Percentiles rank a stretch among this genome's conserved stretches.
phyloP scores from a whole-genome alignment of 2,797 vertebrate species.

The Zalophus californianus region DNA sequence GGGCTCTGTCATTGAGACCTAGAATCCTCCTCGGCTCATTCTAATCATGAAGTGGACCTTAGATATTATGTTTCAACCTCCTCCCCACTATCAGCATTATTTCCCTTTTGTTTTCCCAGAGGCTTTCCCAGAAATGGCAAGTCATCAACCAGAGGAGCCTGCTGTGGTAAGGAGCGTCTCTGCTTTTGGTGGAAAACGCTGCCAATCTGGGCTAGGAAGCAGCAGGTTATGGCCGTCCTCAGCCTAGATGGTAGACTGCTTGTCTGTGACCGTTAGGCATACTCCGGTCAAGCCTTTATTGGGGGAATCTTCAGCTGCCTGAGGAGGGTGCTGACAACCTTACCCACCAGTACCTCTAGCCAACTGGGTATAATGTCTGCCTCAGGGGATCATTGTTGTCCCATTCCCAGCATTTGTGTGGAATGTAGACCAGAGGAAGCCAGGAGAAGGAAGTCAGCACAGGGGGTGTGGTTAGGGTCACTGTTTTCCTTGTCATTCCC shows the following conservation, averaged over 20 bases:
- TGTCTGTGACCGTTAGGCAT: neutral
- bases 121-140: slow-evolving; percentile 95
- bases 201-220: neutral
- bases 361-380: neutral
- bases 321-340: neutral
- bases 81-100: neutral
- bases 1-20: neutral
- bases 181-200: neutral
- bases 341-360: neutral
- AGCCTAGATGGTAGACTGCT: neutral
- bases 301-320: neutral
- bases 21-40: neutral
- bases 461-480: neutral
- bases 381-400: neutral
- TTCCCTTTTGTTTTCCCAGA: slow-evolving; percentile 88
- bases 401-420: neutral
- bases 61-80: neutral
- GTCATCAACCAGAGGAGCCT: slow-evolving; percentile 94
- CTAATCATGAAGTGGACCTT: neutral
- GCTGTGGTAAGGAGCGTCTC: slow-evolving; percentile 88
- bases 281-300: neutral
- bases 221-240: neutral
- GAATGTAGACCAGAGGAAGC: neutral
- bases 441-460: neutral
- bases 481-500: neutral